Base-by-base conservation (phyloP, 2,888 invertebrate genomes). In the Stictocephala bisonia region DNA sequence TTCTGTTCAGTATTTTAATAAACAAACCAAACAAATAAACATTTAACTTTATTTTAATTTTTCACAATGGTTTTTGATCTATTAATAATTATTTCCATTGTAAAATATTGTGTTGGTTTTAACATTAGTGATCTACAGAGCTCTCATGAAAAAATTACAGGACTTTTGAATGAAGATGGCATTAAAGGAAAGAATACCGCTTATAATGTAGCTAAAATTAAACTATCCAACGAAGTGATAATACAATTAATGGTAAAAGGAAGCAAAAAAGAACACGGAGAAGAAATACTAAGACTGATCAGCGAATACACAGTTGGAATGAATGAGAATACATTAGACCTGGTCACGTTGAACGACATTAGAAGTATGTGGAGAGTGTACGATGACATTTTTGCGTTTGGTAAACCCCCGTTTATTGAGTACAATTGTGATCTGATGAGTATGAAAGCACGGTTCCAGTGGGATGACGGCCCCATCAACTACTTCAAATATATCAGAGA, bases 281-380 rank as follows among this genome's bases (percentile, higher is more conserved):
- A 60, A 35, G 60, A 60, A 60, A 60, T 60, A 29, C 40, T 60
- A 15, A 31, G 31, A 31, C 60, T 60, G 18, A 35, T 60, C 31
- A 60, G 60, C 22, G 60, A 60, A 40, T 60, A 60, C 15, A 60
- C 60, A 40, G 60, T 60, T 15, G 60, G 60, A 40, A 60, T 60
- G 60, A 60, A 60, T 35, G 60, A 60, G 18, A 60, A 60, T 60
- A 60, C 60, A 6, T 35, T 60, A 35, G 60, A 60, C 22, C 31
- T 60, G 18, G 60, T 60, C 4, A 6, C 31, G 11, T 29, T 29
- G 22, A 35, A 35, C 22, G 40, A 40, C 13, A 35, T 60, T n/a
- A 60, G 31, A 60, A 40, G 22, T 22, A 60, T 31, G 40, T 60
- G 60, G 60, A 40, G 7, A 20, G 60, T 60, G 20, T 60, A 60